These are phyloP conservation scores for Folsomia candida DNA, from an alignment of 2,888 invertebrate species.

Conservation along the genomic window DNA sequence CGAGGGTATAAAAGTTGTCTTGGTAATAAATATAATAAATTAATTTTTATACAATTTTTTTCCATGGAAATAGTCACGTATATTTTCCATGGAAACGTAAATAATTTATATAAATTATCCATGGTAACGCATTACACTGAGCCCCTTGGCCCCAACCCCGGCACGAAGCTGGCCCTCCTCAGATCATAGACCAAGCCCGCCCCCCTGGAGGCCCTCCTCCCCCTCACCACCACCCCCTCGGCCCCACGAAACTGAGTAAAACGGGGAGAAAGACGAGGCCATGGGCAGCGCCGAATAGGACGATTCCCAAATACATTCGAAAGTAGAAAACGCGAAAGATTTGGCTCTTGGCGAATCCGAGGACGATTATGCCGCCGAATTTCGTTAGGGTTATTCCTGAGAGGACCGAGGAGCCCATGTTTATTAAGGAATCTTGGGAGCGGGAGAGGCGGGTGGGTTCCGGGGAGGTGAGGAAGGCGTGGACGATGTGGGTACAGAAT, in stretches of 20 bases:
- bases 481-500: slow-evolving; percentile 95
- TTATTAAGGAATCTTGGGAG: slow-evolving; percentile 77
- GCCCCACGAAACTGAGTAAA: slow-evolving; percentile 61
- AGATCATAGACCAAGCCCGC: background rate
- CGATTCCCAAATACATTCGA: slow-evolving; percentile 96
- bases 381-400: slow-evolving; percentile 97
- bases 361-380: slow-evolving; percentile 92
- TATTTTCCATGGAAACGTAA: no score
- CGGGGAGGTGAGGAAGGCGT: slow-evolving; percentile 80
- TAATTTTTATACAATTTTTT: no score
- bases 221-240: slow-evolving; percentile 7
- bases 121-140: no score
- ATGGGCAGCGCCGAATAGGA: slow-evolving; percentile 92
- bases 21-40: no score
- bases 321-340: slow-evolving; percentile 96
- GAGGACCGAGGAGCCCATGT: slow-evolving; percentile 93
- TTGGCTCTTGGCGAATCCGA: slow-evolving; percentile 96
- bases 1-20: no score
- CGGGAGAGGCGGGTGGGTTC: slow-evolving; percentile 69
- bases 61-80: no score
- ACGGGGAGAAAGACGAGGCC: slow-evolving; percentile 97
- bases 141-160: no score
- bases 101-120: no score
- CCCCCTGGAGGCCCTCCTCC: background rate
- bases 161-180: background rate